These are phyloP conservation scores for Trichonephila clavata DNA, from an alignment of 1,140 invertebrate genomes.

Conservation along the genomic window DNA sequence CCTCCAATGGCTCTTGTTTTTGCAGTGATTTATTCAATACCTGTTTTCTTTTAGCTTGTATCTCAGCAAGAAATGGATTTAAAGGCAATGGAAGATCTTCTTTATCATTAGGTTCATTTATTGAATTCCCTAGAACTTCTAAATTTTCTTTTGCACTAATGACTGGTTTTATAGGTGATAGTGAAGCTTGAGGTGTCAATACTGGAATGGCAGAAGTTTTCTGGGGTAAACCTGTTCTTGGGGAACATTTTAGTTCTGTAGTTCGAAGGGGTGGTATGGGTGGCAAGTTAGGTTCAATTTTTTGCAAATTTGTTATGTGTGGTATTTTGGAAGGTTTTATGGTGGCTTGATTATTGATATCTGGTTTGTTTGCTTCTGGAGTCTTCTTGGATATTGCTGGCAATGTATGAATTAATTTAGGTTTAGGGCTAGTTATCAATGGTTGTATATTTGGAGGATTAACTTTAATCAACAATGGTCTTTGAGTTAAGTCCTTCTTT, in stretches of 20 bases:
- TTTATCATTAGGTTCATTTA: background rate
- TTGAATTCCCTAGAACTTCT: background rate
- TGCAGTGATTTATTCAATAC: conserved; percentile 50
- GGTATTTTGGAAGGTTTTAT: conserved; percentile 72
- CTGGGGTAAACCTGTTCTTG: background rate
- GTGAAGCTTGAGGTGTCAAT: conserved; percentile 40
- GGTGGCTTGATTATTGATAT: conserved; percentile 26
- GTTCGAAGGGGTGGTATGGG: conserved; percentile 43
- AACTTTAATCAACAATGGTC: conserved; percentile 69
- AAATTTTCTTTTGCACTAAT: background rate
- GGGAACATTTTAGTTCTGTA: conserved; percentile 28
- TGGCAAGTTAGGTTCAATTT: conserved; percentile 65
- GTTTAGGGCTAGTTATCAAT: conserved; percentile 9
- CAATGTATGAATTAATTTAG: conserved; percentile 63
- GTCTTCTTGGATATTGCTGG: conserved; percentile 53
- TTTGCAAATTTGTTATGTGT: conserved; percentile 50
- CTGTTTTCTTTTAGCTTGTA: conserved; percentile 72
- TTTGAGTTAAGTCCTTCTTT: conserved; percentile 72
- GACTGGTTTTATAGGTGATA: conserved; percentile 46
- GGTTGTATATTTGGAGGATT: conserved; percentile 71
- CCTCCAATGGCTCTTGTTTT: conserved; percentile 19
- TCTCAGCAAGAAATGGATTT: conserved; percentile 71
- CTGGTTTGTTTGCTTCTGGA: conserved; percentile 45
- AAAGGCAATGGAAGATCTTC: conserved; percentile 56
- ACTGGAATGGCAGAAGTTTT: conserved; percentile 69